Percentiles rank a stretch among this genome's conserved stretches.
Evolutionary conservation across 2,113 vertebrate genomes (phyloP).

Genomic region (Ailurus styani): DNA sequence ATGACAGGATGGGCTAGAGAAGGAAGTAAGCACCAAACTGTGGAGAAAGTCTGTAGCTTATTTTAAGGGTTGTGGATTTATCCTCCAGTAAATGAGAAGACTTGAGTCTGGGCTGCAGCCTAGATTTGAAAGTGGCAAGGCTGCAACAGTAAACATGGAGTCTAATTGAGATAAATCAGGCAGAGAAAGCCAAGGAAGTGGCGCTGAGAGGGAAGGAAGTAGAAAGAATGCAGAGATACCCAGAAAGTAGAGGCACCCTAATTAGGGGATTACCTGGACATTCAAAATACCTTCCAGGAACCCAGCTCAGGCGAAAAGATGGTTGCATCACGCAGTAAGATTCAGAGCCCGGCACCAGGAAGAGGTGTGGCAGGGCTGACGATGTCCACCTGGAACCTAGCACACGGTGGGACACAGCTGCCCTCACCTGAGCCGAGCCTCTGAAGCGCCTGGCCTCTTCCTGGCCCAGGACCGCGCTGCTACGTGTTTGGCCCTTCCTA

Average conservation of each 20-base stretch:
- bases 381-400: background rate
- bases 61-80: background rate
- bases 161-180: background rate
- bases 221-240: background rate
- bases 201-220: background rate
- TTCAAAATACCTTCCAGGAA: background rate
- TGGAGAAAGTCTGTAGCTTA: background rate
- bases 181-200: background rate
- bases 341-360: background rate
- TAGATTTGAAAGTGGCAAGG: background rate
- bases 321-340: fast-evolving
- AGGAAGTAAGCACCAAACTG: background rate
- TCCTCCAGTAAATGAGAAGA: background rate
- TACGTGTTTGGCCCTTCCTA: background rate
- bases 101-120: background rate
- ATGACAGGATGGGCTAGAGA: background rate
- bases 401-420: fast-evolving
- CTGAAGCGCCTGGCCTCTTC: background rate
- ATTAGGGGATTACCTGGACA: background rate
- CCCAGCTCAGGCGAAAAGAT: background rate
- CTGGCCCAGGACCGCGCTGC: too few relatives aligned
- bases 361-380: background rate
- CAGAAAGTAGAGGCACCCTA: background rate
- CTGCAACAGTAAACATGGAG: background rate
- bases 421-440: background rate